A percentile compares a stretch with the other conserved stretches of the same genome.
These are phyloP conservation scores for Epirrhoe alternata DNA, from an alignment of 2,888 invertebrate genomes.

Conservation along the genomic window DNA sequence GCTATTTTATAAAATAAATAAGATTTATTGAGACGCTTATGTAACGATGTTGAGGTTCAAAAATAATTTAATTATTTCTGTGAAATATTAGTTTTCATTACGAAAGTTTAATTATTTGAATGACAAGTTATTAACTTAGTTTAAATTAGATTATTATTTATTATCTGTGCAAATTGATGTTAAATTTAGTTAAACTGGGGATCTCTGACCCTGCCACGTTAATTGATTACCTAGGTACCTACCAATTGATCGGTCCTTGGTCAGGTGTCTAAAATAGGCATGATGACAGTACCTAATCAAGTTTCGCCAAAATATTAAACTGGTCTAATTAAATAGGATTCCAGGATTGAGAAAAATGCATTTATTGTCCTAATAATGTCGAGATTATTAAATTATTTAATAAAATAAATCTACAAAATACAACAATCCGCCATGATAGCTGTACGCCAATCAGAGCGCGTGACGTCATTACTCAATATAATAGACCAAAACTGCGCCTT, in stretches of 20 bases:
- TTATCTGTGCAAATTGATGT: slow-evolving; percentile 7
- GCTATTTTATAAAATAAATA: background rate
- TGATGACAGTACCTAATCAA: too few relatives aligned
- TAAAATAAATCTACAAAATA: too few relatives aligned
- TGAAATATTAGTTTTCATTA: background rate
- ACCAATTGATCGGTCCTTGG: background rate
- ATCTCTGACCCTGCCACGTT: background rate
- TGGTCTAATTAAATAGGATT: too few relatives aligned
- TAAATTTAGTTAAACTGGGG: background rate
- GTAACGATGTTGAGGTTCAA: background rate
- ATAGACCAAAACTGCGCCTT: too few relatives aligned
- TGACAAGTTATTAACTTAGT: slow-evolving; percentile 2
- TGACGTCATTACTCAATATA: too few relatives aligned
- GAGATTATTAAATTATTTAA: too few relatives aligned
- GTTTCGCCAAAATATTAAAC: too few relatives aligned
- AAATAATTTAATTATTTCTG: background rate
- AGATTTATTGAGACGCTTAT: background rate
- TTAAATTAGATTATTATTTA: background rate
- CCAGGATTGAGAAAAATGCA: too few relatives aligned
- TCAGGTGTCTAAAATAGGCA: background rate
- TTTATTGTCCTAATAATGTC: too few relatives aligned
- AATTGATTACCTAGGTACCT: too few relatives aligned
- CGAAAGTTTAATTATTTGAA: background rate
- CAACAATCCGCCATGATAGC: too few relatives aligned
- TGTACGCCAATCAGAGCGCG: too few relatives aligned